phyloP scores from a whole-genome alignment of 2,888 invertebrate genomes.

The Tridacna crocea region DNA sequence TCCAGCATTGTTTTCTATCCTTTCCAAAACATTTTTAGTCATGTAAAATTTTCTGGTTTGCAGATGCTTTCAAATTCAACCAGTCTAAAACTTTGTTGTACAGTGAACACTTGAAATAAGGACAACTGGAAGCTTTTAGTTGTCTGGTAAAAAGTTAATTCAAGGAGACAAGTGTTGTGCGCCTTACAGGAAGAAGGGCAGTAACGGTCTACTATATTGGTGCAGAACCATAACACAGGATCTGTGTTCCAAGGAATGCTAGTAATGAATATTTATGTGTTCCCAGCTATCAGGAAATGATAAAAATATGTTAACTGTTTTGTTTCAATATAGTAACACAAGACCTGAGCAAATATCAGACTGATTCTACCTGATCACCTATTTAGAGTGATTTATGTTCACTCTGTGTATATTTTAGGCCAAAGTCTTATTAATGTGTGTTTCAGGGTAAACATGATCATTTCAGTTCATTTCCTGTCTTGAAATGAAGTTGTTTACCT shows the following conservation, averaged over 20 bases:
- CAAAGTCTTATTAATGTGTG: neutral
- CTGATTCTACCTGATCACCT: constrained; percentile 15
- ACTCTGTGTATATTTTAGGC: neutral
- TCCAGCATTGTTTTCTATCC: too few relatives aligned
- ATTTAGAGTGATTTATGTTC: constrained; percentile 15
- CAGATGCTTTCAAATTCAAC: too few relatives aligned
- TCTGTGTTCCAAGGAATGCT: constrained; percentile 46
- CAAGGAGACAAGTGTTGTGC: neutral
- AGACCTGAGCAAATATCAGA: constrained; percentile 42
- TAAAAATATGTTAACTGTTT: constrained; percentile 65
- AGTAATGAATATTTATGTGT: constrained; percentile 62
- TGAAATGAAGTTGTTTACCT: too few relatives aligned
- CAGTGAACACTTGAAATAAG: too few relatives aligned
- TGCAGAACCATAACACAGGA: constrained; percentile 14
- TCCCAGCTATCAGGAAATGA: constrained; percentile 62
- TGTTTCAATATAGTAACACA: constrained; percentile 60
- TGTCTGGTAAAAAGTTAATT: neutral
- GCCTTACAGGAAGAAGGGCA: neutral
- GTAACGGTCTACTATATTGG: neutral
- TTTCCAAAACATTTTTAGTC: too few relatives aligned
- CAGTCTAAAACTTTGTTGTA: too few relatives aligned
- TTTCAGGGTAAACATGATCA: neutral
- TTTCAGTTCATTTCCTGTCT: neutral
- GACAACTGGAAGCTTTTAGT: too few relatives aligned
- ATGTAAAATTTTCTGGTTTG: too few relatives aligned